Evolutionary conservation across 2,797 vertebrate genomes (phyloP), one percentile per base, ranked within the genome.

Genomic region (Ispidina picta): DNA sequence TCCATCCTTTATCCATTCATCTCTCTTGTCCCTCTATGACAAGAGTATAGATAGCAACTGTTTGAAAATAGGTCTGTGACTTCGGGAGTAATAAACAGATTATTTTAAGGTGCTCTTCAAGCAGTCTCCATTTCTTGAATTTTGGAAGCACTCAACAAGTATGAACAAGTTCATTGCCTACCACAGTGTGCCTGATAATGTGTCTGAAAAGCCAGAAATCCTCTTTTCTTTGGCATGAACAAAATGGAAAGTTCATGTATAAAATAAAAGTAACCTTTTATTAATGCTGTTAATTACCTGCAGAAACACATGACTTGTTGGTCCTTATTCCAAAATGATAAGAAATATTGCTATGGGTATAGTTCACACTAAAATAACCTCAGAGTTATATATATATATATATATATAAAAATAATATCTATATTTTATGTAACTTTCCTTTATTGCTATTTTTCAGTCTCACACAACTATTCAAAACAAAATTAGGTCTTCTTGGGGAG

Each of bases 391-490:
- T 51, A 70, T 64, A 88, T 54, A n/a, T 37, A 37, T 37, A 12
- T 37, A 37, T 37, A 37, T 9, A n/a, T n/a, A n/a, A n/a, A n/a
- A n/a, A n/a, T n/a, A n/a, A n/a, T n/a, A n/a, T n/a, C n/a, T n/a
- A n/a, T n/a, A n/a, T n/a, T n/a, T 41, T 63, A 79, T 46, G 19
- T 91, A 54, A 44, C 58, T 52, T 81, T 84, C 90, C 70, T 92
- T 46, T 56, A 21, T 87, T 76, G 55, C 55, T 96, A 29, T 66
- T 96, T 89, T 89, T 88, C 89, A 98, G 98, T 93, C 97, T 98
- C 91, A 97, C 97, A 80, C 97, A 98, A 72, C 84, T 98, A 12
- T 98, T 98, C 86, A 98, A 97, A 96, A 93, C 85, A 71, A 98
- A 98, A 93, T 72, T 98, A 93, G 98, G 98, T 64, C 97, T 98